These are phyloP conservation scores for Apodemus agrarius DNA, from an alignment of 2,797 vertebrate genomes.

Conservation along the genomic window DNA sequence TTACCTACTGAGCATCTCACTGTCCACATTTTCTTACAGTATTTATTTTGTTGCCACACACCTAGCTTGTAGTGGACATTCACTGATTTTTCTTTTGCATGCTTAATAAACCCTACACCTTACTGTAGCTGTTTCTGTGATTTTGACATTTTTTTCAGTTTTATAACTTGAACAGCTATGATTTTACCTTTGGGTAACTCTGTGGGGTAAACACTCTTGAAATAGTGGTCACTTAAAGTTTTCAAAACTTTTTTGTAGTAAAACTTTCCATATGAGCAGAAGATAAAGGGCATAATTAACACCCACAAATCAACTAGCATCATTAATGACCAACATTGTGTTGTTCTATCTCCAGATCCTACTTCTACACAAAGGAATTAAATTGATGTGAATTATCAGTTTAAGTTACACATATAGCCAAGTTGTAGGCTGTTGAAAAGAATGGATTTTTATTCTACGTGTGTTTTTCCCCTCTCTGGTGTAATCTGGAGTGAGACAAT, in stretches of 20 bases:
- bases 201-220: not conserved
- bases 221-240: not conserved
- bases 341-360: not conserved
- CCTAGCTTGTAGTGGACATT: not conserved
- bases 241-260: slow-evolving; percentile 5
- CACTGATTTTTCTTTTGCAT: not conserved
- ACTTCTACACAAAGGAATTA: not conserved
- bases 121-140: not conserved
- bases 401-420: not conserved
- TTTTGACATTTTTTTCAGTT: slow-evolving; percentile 13
- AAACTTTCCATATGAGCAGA: not conserved
- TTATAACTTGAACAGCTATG: slow-evolving; percentile 21
- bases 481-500: not conserved
- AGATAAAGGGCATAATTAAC: not conserved
- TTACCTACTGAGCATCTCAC: not conserved
- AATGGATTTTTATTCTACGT: not conserved
- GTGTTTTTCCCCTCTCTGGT: not conserved
- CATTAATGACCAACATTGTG: not conserved
- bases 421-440: slow-evolving; percentile 27
- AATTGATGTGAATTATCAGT: not conserved
- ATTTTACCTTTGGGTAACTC: slow-evolving; percentile 13
- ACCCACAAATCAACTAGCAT: not conserved
- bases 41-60: not conserved
- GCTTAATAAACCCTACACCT: not conserved
- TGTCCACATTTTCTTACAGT: not conserved